These are phyloP conservation scores for Etheostoma perlongum DNA, from an alignment of 2,797 vertebrate species.

Conservation along the genomic window DNA sequence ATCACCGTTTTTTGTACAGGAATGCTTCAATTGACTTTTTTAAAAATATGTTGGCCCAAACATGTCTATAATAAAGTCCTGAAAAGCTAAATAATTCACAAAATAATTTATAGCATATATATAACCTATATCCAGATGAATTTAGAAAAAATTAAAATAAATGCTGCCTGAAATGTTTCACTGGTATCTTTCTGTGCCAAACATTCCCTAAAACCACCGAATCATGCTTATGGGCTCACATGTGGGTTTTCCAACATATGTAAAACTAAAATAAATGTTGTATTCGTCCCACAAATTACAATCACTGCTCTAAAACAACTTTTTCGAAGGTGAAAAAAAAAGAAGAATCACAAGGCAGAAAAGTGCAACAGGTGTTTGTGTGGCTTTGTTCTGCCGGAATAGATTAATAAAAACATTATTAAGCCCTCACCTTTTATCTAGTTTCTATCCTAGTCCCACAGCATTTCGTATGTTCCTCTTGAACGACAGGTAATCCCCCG, in stretches of 20 bases:
- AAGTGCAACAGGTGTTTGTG: conserved; percentile 14
- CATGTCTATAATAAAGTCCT: not conserved
- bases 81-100: not conserved
- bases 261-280: conserved; percentile 16
- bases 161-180: not conserved
- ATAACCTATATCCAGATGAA: not conserved
- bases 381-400: conserved; percentile 41
- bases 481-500: conserved; percentile 33
- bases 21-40: not conserved
- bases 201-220: not conserved
- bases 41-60: not conserved
- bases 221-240: not conserved
- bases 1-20: not conserved
- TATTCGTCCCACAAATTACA: conserved; percentile 11
- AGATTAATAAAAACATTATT: conserved; percentile 33
- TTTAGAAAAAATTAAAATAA: not conserved
- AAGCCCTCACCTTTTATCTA: not conserved
- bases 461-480: conserved; percentile 24
- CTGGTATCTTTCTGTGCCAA: conserved; percentile 6
- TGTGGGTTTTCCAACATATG: not conserved
- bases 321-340: not conserved
- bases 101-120: not conserved
- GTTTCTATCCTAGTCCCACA: conserved; percentile 8
- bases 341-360: conserved; percentile 20
- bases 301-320: conserved; percentile 1